phyloP scores from a whole-genome alignment of 2,888 invertebrate species.

The Pilophorus perplexus region DNA sequence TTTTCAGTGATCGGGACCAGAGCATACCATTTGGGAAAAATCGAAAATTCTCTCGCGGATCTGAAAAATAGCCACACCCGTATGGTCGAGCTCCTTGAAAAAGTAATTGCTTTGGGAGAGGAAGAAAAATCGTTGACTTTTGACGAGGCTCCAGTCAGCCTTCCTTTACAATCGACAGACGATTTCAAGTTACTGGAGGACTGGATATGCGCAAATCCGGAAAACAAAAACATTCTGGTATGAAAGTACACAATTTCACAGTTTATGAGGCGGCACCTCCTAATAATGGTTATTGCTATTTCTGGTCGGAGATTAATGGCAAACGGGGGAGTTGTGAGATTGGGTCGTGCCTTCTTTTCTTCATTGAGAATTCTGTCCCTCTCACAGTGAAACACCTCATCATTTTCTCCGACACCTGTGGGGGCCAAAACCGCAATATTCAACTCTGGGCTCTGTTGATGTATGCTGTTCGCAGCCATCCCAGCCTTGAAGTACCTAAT shows the following conservation, averaged over 20 bases:
- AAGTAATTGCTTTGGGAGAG: too few species aligned
- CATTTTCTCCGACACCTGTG: constrained; percentile 26
- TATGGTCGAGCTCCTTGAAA: too few species aligned
- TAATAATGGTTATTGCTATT: constrained; percentile 49
- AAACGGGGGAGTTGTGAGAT: constrained; percentile 49
- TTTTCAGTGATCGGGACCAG: too few species aligned
- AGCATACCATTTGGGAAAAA: too few species aligned
- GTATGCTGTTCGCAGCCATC: constrained; percentile 5
- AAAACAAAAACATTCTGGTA: too few species aligned
- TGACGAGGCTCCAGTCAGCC: too few species aligned
- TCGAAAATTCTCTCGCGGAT: too few species aligned
- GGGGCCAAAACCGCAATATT: constrained; percentile 19
- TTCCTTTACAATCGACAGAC: too few species aligned
- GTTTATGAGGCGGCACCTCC: constrained; percentile 50
- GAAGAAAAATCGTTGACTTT: too few species aligned
- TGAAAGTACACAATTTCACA: constrained; percentile 50
- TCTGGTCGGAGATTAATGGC: constrained; percentile 50
- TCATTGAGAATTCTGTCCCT: background rate
- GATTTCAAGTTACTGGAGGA: too few species aligned
- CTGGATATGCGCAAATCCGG: too few species aligned
- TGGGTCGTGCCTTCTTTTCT: constrained; percentile 45
- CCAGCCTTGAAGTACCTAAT: background rate
- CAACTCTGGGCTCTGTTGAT: constrained; percentile 6
- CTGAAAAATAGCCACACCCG: too few species aligned
- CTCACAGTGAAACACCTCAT: background rate